phyloP scores from a whole-genome alignment of 2,888 invertebrate species.

The Gari tellinella region DNA sequence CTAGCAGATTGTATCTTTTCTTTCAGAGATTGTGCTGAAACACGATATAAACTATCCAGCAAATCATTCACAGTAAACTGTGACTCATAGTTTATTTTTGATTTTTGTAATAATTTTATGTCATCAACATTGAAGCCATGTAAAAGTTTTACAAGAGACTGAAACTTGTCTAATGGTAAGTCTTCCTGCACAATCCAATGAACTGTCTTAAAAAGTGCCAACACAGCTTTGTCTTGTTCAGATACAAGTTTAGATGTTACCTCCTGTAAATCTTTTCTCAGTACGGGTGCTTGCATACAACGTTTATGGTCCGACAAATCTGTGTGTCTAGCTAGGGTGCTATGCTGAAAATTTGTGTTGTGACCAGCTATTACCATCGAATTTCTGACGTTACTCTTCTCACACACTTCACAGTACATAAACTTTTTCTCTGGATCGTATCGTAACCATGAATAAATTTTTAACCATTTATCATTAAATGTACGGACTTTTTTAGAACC shows the following conservation, averaged over 20 bases:
- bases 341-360: conserved; percentile 6
- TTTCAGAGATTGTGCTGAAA: conserved; percentile 9
- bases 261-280: neutral
- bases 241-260: neutral
- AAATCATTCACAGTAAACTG: conserved; percentile 11
- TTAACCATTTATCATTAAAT: too few species aligned
- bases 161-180: conserved; percentile 18
- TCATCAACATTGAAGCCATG: conserved; percentile 14
- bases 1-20: conserved; percentile 10
- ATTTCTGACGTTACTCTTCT: too few species aligned
- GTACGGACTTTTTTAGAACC: too few species aligned
- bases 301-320: conserved; percentile 11
- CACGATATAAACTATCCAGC: conserved; percentile 19
- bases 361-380: neutral
- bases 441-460: too few species aligned
- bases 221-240: conserved; percentile 10
- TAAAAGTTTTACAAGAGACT: conserved; percentile 23
- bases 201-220: conserved; percentile 1
- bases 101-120: too few species aligned
- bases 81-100: conserved; percentile 26
- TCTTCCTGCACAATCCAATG: conserved; percentile 29
- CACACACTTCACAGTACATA: too few species aligned
- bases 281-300: neutral
- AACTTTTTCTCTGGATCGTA: too few species aligned
- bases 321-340: conserved; percentile 1